A percentile compares a stretch with the other conserved stretches of the same genome.
Evolutionary conservation across 2,888 invertebrate species (phyloP).

Genomic region (Sinelater perroti): DNA sequence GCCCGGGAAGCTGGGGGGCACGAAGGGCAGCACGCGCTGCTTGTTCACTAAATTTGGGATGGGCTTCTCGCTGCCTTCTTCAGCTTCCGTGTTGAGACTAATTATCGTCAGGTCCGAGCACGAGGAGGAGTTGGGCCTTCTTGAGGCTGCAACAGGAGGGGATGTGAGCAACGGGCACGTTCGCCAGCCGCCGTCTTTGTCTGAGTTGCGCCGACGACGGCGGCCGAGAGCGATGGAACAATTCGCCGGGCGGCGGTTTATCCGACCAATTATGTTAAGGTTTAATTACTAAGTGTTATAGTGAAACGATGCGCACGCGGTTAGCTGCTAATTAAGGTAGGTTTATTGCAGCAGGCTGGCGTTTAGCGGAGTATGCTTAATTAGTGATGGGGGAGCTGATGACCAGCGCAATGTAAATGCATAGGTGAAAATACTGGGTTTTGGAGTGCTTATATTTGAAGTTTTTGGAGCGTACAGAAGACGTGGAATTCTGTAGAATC

Average conservation of each 20-base stretch:
- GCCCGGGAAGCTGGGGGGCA: slow-evolving; percentile 87
- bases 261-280: slow-evolving; percentile 45
- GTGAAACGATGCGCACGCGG: slow-evolving; percentile 38
- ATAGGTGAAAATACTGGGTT: not conserved
- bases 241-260: slow-evolving; percentile 19
- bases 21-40: slow-evolving; percentile 87
- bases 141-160: slow-evolving; percentile 52
- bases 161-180: slow-evolving; percentile 16
- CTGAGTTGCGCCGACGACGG: slow-evolving; percentile 11
- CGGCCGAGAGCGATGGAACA: slow-evolving; percentile 16
- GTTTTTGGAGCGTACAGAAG: slow-evolving; percentile 4
- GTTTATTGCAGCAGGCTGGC: slow-evolving; percentile 18
- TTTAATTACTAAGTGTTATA: slow-evolving; percentile 56
- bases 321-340: slow-evolving; percentile 29
- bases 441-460: not conserved
- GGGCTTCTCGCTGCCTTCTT: slow-evolving; percentile 63
- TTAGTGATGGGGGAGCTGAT: slow-evolving; percentile 7
- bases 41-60: slow-evolving; percentile 78
- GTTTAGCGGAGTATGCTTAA: slow-evolving; percentile 5
- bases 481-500: not conserved
- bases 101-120: slow-evolving; percentile 61
- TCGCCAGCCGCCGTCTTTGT: slow-evolving; percentile 22
- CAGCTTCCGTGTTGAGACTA: slow-evolving; percentile 60
- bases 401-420: slow-evolving; percentile 1
- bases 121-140: slow-evolving; percentile 59